Percentiles rank a stretch among this genome's conserved stretches.
Evolutionary conservation across 2,113 vertebrate genomes (phyloP).

Genomic region (Forbesichthys agassizii): DNA sequence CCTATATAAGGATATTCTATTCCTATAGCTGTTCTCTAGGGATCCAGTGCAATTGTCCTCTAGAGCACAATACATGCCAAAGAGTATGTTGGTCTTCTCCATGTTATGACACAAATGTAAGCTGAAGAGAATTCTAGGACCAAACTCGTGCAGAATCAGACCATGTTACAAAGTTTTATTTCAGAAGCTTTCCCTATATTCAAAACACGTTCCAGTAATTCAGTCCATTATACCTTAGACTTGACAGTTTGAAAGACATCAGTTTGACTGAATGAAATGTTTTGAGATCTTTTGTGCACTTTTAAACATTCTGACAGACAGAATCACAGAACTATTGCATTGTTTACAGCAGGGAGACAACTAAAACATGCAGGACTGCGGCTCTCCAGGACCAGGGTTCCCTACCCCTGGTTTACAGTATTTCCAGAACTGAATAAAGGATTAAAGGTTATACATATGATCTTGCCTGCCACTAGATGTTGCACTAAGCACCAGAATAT

Average conservation of each 20-base stretch:
- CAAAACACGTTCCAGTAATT: neutral
- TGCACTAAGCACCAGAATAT: no score
- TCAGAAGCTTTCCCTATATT: neutral
- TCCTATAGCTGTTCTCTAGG: slow-evolving; percentile 61
- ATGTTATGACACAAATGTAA: neutral
- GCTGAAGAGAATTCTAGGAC: neutral
- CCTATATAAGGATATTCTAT: slow-evolving; percentile 72
- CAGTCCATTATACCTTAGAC: neutral
- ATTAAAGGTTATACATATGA: neutral
- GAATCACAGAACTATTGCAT: slow-evolving; percentile 36
- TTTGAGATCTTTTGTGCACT: slow-evolving; percentile 16
- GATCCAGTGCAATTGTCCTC: slow-evolving; percentile 51
- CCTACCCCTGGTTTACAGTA: slow-evolving; percentile 4
- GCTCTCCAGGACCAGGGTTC: no score
- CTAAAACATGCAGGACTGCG: no score
- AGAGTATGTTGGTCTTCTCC: slow-evolving; percentile 6
- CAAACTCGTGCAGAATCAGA: neutral
- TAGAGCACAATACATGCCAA: slow-evolving; percentile 43
- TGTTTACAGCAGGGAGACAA: no score
- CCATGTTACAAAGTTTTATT: neutral
- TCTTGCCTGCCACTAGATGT: no score
- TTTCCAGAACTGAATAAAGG: slow-evolving; percentile 1
- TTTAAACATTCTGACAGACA: slow-evolving; percentile 44
- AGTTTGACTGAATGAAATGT: slow-evolving; percentile 7
- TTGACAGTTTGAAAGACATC: slow-evolving; percentile 15